These are phyloP conservation scores for Pongo abelii DNA, from an alignment of 2,113 vertebrate species.

Conservation along the genomic window DNA sequence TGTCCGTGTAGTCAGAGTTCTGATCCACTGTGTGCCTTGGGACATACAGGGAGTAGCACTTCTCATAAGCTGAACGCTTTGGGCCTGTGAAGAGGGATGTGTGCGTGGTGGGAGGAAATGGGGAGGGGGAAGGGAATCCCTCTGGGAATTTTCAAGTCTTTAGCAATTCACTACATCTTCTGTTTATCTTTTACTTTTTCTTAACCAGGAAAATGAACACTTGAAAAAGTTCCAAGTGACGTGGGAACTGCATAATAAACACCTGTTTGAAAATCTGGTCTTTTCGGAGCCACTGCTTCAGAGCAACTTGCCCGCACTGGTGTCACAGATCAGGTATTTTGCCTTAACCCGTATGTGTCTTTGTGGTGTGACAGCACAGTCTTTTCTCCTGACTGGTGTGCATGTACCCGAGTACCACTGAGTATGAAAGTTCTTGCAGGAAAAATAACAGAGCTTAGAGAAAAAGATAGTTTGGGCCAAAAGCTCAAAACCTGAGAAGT, in stretches of 20 bases:
- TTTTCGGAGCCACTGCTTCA: constrained; percentile 97
- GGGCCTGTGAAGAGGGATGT: not conserved
- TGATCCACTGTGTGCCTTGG: no score
- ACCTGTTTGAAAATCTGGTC: constrained; percentile 98
- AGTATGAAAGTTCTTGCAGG: not conserved
- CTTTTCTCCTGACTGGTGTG: not conserved
- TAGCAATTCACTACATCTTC: not conserved
- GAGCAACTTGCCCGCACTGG: constrained; percentile 92
- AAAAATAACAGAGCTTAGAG: not conserved
- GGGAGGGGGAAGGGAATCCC: not conserved
- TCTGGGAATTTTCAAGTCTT: not conserved
- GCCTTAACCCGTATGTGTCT: not conserved
- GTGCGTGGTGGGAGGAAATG: rapidly evolving
- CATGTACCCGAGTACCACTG: not conserved
- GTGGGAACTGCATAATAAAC: constrained; percentile 98
- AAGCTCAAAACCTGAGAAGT: not conserved
- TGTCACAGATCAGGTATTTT: constrained; percentile 93
- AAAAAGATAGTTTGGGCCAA: not conserved
- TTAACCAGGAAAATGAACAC: constrained; percentile 94
- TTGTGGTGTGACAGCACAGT: rapidly evolving
- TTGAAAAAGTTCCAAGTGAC: constrained; percentile 98
- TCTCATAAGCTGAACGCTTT: rapidly evolving
- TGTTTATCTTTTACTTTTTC: not conserved
- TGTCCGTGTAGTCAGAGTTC: not conserved
- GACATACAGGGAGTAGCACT: rapidly evolving